Base-by-base conservation (phyloP, 2,113 vertebrate species). In the Hippocampus guttulatus region DNA sequence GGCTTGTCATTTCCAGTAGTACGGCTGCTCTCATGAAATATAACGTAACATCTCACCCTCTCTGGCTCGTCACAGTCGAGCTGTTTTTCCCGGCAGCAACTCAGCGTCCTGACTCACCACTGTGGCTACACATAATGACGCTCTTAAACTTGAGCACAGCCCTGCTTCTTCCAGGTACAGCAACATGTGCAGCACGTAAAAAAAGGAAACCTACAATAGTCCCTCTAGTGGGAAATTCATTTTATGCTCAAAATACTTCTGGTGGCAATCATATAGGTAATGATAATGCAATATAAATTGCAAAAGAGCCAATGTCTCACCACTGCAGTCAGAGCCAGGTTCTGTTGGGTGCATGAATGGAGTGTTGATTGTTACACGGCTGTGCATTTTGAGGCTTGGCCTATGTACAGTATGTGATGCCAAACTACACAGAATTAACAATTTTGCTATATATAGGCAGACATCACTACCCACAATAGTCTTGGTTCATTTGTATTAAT, bases 31-130 rank as follows among this genome's bases (percentile, higher is more conserved):
- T 16, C 27, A 15, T 68, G 64, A 68, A 68, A 68, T 54, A 52
- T 33, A n/a, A 8, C 38, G n/a, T 54, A 75, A 62, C 64, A 76
- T 71, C 55, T 71, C 64, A 27, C 61, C 49, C 68, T 15, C 63
- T 67, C 21, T 63, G 68, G 60, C 76, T 63, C 73, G 78, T 74
- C 85, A 86, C 82, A 80, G 79, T 85, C 77, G 79, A 80, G 80
- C 76, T 75, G 62, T 85, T 89, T 82, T 91, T 90, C 86, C 79
- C 45, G 83, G 80, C 78, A 87, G 82, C 54, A 63, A 71, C 75
- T 84, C 79, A 69, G 81, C 67, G 73, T 64, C 67, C 67, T 88
- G 88, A 88, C 80, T 90, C 87, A 91, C 85, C 84, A 71, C 75
- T 75, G 83, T 83, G 88, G 81, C 85, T 76, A 79, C 76, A 80